Percentiles rank a stretch among this genome's conserved stretches.
Conservation (phyloP, 2,797 vertebrate species). For the Clamator glandarius region DNA sequence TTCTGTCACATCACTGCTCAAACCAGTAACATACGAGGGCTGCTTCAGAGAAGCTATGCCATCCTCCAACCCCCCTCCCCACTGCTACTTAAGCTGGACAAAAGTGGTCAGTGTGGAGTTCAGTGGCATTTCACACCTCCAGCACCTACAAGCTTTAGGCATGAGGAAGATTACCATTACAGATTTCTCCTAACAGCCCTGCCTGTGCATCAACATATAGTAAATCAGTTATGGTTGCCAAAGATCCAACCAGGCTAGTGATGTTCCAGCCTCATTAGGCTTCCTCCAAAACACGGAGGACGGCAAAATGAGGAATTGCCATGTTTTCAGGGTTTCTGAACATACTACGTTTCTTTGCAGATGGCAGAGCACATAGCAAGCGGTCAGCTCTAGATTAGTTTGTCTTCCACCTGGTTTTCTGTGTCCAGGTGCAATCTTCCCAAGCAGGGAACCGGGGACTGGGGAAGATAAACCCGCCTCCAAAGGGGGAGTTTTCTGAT, state of each 20-base stretch:
- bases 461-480: neutral
- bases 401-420: neutral
- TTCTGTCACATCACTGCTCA: neutral
- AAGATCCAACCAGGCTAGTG: neutral
- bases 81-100: neutral
- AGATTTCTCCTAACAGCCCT: neutral
- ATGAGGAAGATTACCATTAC: neutral
- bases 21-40: neutral
- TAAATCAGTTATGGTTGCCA: neutral
- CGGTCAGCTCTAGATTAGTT: neutral
- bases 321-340: neutral
- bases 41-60: rapidly evolving
- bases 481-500: neutral
- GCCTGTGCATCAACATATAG: neutral
- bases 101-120: neutral
- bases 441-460: neutral
- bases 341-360: neutral
- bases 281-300: neutral
- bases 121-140: neutral
- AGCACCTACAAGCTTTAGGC: neutral
- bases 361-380: rapidly evolving
- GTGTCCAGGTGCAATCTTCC: neutral
- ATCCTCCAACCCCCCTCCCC: neutral
- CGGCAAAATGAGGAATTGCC: neutral
- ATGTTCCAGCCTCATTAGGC: rapidly evolving